Evolutionary conservation across 2,888 invertebrate species (phyloP).

Genomic region (Philonicus albiceps): DNA sequence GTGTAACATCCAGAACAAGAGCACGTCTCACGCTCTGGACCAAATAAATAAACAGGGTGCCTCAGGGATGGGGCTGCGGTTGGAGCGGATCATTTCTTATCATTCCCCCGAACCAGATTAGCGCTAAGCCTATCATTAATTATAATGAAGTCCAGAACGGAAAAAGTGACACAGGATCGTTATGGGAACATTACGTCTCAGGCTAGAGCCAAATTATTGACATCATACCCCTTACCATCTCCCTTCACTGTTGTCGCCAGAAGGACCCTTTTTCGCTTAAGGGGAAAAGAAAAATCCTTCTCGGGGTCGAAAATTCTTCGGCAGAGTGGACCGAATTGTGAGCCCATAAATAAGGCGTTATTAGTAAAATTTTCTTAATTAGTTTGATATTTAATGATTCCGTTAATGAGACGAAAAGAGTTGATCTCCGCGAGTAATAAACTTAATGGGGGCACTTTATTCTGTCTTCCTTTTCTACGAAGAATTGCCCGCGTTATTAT

Average conservation of each 20-base stretch:
- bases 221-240: not conserved
- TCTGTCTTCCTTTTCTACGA: not conserved
- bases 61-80: not conserved
- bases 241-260: too few relatives aligned
- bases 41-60: not conserved
- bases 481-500: not conserved
- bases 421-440: not conserved
- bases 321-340: not conserved
- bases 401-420: not conserved
- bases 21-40: not conserved
- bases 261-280: not conserved
- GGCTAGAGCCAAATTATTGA: conserved; percentile 20
- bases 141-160: conserved; percentile 43
- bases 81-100: conserved; percentile 45
- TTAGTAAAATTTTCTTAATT: not conserved
- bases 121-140: conserved; percentile 47
- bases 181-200: conserved; percentile 1
- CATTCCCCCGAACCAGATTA: conserved; percentile 46
- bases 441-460: not conserved
- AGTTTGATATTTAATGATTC: not conserved
- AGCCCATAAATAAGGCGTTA: not conserved
- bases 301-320: not conserved
- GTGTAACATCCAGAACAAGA: not conserved
- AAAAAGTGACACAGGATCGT: not conserved
- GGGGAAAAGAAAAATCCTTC: not conserved